These are phyloP conservation scores for Amphiura filiformis DNA, from an alignment of 35 echinoderm and acorn worm genomes.

Conservation along the genomic window DNA sequence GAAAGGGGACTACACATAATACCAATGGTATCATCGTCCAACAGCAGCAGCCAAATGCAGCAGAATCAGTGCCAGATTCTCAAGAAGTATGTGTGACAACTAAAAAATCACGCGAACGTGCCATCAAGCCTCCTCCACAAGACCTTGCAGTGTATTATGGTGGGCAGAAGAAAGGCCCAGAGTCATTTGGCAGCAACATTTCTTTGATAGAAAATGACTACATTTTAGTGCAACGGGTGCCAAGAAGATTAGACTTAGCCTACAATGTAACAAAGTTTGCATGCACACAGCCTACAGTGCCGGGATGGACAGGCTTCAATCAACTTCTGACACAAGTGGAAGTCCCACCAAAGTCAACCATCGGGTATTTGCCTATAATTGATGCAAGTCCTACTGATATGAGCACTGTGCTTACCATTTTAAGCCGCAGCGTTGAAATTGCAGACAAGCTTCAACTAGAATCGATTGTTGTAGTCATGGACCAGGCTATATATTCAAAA, in stretches of 20 bases:
- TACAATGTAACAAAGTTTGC: slow-evolving; percentile 24
- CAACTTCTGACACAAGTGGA: slow-evolving; percentile 29
- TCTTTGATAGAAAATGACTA: neutral
- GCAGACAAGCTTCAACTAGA: slow-evolving; percentile 20
- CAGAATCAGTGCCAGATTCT: neutral
- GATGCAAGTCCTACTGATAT: slow-evolving; percentile 55
- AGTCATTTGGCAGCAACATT: neutral
- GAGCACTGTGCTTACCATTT: slow-evolving; percentile 38
- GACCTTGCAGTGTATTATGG: neutral
- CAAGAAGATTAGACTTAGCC: slow-evolving; percentile 17
- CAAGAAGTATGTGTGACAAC: neutral
- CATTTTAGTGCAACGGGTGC: neutral
- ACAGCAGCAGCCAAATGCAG: neutral
- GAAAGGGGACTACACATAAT: slow-evolving; percentile 82
- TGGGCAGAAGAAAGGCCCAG: neutral
- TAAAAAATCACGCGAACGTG: neutral
- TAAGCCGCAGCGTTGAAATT: slow-evolving; percentile 35
- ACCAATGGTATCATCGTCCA: slow-evolving; percentile 74
- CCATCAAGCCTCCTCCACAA: slow-evolving; percentile 8
- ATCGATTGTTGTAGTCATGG: slow-evolving; percentile 47
- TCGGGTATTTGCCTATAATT: slow-evolving; percentile 52
- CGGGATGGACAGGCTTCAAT: slow-evolving; percentile 49
- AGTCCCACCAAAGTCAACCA: slow-evolving; percentile 40
- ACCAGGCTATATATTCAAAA: slow-evolving; percentile 76
- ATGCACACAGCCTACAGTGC: neutral